Evolutionary conservation across 1,140 invertebrate species (phyloP), one percentile per base, ranked within the genome.

Genomic region (Globodera ellingtonae): DNA sequence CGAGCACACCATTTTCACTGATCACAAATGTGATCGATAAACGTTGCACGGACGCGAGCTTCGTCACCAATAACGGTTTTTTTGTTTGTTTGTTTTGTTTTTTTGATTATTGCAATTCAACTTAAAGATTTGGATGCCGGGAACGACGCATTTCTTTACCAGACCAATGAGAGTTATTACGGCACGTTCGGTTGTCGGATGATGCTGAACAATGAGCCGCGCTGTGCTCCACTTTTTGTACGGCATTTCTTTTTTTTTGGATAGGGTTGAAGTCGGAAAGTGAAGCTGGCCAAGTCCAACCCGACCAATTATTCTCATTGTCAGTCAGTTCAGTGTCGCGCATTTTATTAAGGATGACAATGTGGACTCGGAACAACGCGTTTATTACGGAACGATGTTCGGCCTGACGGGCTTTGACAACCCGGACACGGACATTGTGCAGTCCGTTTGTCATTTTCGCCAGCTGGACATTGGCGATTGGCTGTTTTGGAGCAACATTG

Each of bases 141-240:
- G 66, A 91, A 91, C 50, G 92, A 93, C 76, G 92, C 88, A 4
- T 90, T 93, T 81, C 97, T 98, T 95, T 97, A 97, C 90, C 96
- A 95, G 91, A 93, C 98, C 84, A 98, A 98, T 90, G 97, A 98
- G 91, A 90, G 97, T 2, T 94, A 98, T 65, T 99, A 98, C 90
- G 96, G 96, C 44, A 96, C 95, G 59, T 98, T 99, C 91, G 98
- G 98, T 91, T 96, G 94, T 91, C 82, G 73, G 18, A 44, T 56
- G 18, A 91, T 97, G 82, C 18, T 71, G 9, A 85, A 83, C 47
- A 56, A 21, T 15, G 73, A 84, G 35, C 84, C 84, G 65, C 48
- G 79, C 18, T 84, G 84, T 76, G 47, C 48, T 0, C 85, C 84
- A n/a, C 78, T 84, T 18, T 84, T 84, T 80, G 82, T 80, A 80